A percentile compares a stretch with the other conserved stretches of the same genome.
These are phyloP conservation scores for Bimastos eiseni DNA, from an alignment of 2,888 invertebrate genomes.

Conservation along the genomic window DNA sequence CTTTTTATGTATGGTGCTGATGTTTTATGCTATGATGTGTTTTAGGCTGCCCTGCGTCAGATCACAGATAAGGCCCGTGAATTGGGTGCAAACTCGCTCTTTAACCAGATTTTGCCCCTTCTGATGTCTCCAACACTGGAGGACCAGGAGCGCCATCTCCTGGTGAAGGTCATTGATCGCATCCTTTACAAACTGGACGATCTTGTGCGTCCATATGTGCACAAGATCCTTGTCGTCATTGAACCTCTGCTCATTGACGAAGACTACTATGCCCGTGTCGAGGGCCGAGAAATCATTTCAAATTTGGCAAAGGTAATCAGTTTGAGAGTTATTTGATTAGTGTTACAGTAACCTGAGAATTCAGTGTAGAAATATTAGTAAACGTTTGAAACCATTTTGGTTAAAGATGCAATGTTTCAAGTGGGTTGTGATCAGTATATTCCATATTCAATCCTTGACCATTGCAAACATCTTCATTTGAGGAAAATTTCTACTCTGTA, in stretches of 20 bases:
- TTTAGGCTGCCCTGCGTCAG: slow-evolving; percentile 80
- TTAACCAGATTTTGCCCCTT: slow-evolving; percentile 96
- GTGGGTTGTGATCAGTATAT: too few species aligned
- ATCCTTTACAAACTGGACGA: slow-evolving; percentile 98
- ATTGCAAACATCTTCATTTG: not conserved
- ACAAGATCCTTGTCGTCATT: slow-evolving; percentile 98
- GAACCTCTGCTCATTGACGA: slow-evolving; percentile 98
- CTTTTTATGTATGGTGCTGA: not conserved
- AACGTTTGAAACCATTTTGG: not conserved
- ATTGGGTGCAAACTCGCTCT: slow-evolving; percentile 96
- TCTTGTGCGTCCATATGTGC: slow-evolving; percentile 96
- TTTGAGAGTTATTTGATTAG: not conserved
- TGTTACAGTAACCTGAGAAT: not conserved
- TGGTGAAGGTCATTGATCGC: slow-evolving; percentile 93
- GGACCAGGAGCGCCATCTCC: slow-evolving; percentile 96
- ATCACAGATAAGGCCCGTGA: slow-evolving; percentile 98
- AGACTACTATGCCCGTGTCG: slow-evolving; percentile 99
- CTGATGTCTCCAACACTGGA: slow-evolving; percentile 99
- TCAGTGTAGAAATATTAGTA: not conserved
- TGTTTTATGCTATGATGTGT: slow-evolving; percentile 26
- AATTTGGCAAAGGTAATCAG: slow-evolving; percentile 85
- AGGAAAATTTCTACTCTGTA: not conserved
- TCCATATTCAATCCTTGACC: not conserved
- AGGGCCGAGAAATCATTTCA: slow-evolving; percentile 97
- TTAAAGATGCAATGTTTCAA: not conserved